These are phyloP conservation scores for Umimayanthus chanpuru DNA, from an alignment of 92 coral and sea anemone genomes.

Conservation along the genomic window DNA sequence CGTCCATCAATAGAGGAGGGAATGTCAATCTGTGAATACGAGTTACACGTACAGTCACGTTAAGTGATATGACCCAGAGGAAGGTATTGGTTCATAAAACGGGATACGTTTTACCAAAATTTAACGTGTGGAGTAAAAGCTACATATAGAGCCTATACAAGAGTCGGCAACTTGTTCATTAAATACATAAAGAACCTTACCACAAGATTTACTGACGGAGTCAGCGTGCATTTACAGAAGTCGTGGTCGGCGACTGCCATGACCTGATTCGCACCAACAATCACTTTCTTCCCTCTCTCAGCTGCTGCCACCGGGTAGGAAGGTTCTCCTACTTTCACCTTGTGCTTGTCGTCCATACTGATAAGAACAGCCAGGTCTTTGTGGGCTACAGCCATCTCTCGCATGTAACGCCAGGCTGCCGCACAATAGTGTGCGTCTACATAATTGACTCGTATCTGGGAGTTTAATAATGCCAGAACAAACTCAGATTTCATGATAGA, in stretches of 20 bases:
- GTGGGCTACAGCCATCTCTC: slow-evolving; percentile 31
- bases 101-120: no score
- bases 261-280: slow-evolving; percentile 44
- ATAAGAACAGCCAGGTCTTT: slow-evolving; percentile 26
- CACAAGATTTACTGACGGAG: slow-evolving; percentile 34
- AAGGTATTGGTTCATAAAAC: no score
- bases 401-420: slow-evolving; percentile 33
- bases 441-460: no score
- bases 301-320: slow-evolving; percentile 43
- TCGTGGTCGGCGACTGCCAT: slow-evolving; percentile 49
- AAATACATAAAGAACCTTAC: no score
- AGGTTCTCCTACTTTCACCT: slow-evolving; percentile 38
- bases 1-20: slow-evolving; percentile 10
- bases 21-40: background rate
- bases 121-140: no score
- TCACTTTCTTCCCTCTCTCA: slow-evolving; percentile 43
- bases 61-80: no score
- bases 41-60: no score
- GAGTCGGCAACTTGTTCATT: no score
- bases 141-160: no score
- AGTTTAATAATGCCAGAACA: no score
- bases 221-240: slow-evolving; percentile 18
- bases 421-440: slow-evolving; percentile 17
- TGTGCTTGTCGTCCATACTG: slow-evolving; percentile 43
- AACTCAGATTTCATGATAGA: no score